Base-by-base conservation (phyloP, 2,888 invertebrate species). In the Cryptocheilus praepositus region DNA sequence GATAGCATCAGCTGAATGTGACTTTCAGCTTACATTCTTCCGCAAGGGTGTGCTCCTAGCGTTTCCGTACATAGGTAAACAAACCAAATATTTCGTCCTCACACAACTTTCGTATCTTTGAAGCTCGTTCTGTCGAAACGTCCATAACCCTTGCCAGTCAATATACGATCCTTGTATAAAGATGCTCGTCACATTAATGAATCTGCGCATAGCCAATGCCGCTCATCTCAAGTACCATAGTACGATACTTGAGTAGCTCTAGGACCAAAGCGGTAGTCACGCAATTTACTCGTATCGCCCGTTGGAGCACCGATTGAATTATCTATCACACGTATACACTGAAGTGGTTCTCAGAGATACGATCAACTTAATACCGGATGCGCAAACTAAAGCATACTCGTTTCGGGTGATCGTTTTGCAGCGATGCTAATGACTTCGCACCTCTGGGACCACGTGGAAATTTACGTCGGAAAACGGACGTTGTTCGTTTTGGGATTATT, bases 391-490 rank as follows among this genome's bases (percentile, higher is more conserved):
- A 43, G 28, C 18, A 45, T 19, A 11, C 18, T 18, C 28, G 49
- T 36, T 43, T 16, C 22, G 53, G 45, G 22, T 3, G n/a, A 16
- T 19, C 49, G 18, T 19, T 62, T 82, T 84, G 0, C 83, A 94
- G 95, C 94, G 21, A 95, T 95, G 94, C 93, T 94, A 75, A 90
- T 92, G 0, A 94, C 94, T 46, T 93, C 94, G 0, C 91, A 94
- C 84, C 72, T 94, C 2, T 95, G 95, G 95, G 95, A 95, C 0
- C 94, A 93, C 83, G 86, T 95, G 15, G 93, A 94, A 0, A 80
- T 95, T 0, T 94, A 92, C 83, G 86, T 95, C 16, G 95, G 95
- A 11, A 90, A 94, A 67, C 92, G 91, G 74, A 92, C 91, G 81
- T 91, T 95, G 61, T 89, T 95, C 77, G 89, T 93, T 28, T 90